Base-by-base conservation (phyloP, 2,797 vertebrate genomes). In the Trematomus bernacchii region DNA sequence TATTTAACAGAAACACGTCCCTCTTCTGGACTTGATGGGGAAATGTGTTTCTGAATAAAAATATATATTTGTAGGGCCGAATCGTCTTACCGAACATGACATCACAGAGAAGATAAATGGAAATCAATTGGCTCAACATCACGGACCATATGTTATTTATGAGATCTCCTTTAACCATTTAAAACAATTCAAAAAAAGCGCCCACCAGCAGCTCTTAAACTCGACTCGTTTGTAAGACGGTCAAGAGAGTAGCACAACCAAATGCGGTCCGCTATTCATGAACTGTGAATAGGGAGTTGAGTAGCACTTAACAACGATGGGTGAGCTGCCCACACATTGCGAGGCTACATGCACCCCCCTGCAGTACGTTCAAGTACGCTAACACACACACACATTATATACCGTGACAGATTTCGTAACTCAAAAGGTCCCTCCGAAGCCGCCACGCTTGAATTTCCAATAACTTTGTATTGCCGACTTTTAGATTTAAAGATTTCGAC, bases 381-480 rank as follows among this genome's bases (percentile, higher is more conserved):
- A 30, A 52, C 57, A 23, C 52, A 68, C 42, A 37, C 23, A 4
- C 50, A 46, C 60, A 19, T 23, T 10, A 68, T 53, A 53, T 55
- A 64, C 9, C 6, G 62, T 66, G 71, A 66, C 60, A 61, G 79
- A 27, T 55, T 69, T 74, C 14, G 10, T 61, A 50, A 53, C 57
- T 72, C 12, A n/a, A 4, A 37, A 21, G 23, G 57, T 52, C 62
- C 42, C 59, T 33, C 19, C 30, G 27, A 37, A 62, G 42, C 10
- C 48, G 47, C 8, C 3, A 10, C 13, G 50, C 7, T 60, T 58
- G 11, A 61, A 70, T 19, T 51, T 71, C 62, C 51, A 33, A 72
- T 52, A 74, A 70, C 18, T 71, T 90, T 83, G 87, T 53, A 74
- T 79, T 30, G 14, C 61, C 46, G 79, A 90, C 82, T 88, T 91